Percentiles rank a stretch among this genome's conserved stretches.
phyloP scores from a whole-genome alignment of 2,797 vertebrate genomes.

The Notamacropus eugenii region DNA sequence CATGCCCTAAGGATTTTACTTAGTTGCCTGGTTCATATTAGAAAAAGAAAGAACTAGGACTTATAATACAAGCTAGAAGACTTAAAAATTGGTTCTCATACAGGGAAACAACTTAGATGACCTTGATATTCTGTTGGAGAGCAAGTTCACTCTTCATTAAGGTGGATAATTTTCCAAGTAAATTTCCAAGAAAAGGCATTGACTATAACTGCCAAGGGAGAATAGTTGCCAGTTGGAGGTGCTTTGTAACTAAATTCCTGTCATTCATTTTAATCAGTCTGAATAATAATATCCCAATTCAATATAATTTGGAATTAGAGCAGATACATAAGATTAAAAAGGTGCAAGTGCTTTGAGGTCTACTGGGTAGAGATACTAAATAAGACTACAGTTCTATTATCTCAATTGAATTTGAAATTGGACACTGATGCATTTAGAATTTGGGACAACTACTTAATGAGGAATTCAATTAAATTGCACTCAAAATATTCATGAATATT shows the following conservation, averaged over 20 bases:
- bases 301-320: constrained; percentile 17
- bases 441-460: constrained; percentile 17
- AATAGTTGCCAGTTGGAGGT: neutral
- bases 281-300: constrained; percentile 20
- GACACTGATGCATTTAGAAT: neutral
- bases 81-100: neutral
- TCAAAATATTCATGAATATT: constrained; percentile 1
- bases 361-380: constrained; percentile 15
- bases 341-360: neutral
- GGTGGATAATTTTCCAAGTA: neutral
- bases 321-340: constrained; percentile 23
- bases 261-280: constrained; percentile 14
- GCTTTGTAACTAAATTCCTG: constrained; percentile 14
- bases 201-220: neutral
- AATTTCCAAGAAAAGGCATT: neutral
- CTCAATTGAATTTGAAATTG: constrained; percentile 30
- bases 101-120: constrained; percentile 4
- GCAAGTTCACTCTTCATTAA: neutral
- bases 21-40: neutral
- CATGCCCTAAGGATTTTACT: neutral
- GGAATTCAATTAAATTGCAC: constrained; percentile 24
- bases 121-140: neutral
- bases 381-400: constrained; percentile 14
- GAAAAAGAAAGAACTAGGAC: neutral
- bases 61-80: neutral